Evolutionary conservation across 2,888 invertebrate species (phyloP).

Genomic region (Steinernema hermaphroditum): DNA sequence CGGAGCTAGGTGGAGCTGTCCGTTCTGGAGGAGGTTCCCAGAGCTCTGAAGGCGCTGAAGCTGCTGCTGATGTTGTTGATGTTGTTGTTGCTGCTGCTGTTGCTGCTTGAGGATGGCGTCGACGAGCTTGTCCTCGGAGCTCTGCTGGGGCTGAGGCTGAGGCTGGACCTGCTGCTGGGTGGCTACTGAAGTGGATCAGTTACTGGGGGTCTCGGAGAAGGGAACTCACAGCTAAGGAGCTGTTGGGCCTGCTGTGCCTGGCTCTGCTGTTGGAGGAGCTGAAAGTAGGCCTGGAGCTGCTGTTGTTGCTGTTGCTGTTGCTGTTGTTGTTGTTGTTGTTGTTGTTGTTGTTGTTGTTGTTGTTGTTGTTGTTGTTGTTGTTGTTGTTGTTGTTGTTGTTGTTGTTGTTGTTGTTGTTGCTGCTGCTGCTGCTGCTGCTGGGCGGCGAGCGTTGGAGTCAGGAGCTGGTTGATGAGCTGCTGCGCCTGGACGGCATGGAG

Average conservation of each 20-base stretch:
- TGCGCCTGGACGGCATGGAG: constrained; percentile 10
- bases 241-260: constrained; percentile 34
- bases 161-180: constrained; percentile 33
- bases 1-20: constrained; percentile 5
- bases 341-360: constrained; percentile 38
- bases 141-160: constrained; percentile 23
- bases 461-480: constrained; percentile 28
- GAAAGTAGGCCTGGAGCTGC: constrained; percentile 12
- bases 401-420: constrained; percentile 34
- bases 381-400: constrained; percentile 42
- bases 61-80: constrained; percentile 27
- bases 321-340: constrained; percentile 42
- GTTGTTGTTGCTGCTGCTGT: constrained; percentile 32
- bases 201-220: neutral
- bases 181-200: neutral
- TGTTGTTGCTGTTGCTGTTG: constrained; percentile 35
- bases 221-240: constrained; percentile 14
- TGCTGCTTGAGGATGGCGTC: constrained; percentile 30
- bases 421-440: constrained; percentile 44
- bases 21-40: constrained; percentile 21
- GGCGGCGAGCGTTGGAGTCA: constrained; percentile 30
- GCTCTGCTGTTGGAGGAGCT: constrained; percentile 30
- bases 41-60: constrained; percentile 3
- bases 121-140: constrained; percentile 26
- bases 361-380: constrained; percentile 35